phyloP scores from a whole-genome alignment of 2,113 vertebrate species.

The Numida meleagris region DNA sequence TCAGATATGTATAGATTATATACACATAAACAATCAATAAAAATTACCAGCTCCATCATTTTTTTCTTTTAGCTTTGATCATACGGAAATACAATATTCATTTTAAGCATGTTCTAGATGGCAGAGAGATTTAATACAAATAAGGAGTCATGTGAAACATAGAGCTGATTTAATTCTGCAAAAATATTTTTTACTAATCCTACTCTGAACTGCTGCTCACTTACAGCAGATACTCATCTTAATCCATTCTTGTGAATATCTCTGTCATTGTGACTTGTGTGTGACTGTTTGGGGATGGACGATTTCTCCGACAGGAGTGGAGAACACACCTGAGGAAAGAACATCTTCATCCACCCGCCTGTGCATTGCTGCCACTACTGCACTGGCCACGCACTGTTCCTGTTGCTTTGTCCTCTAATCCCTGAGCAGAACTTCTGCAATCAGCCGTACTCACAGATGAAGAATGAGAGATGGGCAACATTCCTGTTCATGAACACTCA shows the following conservation, averaged over 20 bases:
- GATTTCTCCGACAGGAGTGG: not conserved
- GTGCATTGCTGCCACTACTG: not conserved
- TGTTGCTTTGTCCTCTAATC: not conserved
- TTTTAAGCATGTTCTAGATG: not conserved
- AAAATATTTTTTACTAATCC: not conserved
- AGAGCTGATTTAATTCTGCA: not conserved
- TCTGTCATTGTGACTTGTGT: not conserved
- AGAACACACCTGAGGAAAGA: not conserved
- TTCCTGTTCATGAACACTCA: not conserved
- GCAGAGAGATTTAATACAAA: not conserved
- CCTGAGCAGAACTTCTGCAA: not conserved
- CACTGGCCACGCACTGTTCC: too few relatives aligned
- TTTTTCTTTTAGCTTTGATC: not conserved
- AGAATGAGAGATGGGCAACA: rapidly evolving
- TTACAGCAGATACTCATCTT: not conserved
- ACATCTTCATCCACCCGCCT: not conserved
- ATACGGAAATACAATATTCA: not conserved
- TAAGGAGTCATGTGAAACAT: not conserved
- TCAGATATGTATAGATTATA: not conserved
- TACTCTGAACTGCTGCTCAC: not conserved
- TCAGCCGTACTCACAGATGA: not conserved
- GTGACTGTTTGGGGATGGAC: not conserved
- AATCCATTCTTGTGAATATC: not conserved
- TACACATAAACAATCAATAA: not conserved
- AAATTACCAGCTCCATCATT: not conserved